Percentiles rank a stretch among this genome's conserved stretches.
Evolutionary conservation across 2,888 invertebrate species (phyloP).

Genomic region (Ctena decussata): DNA sequence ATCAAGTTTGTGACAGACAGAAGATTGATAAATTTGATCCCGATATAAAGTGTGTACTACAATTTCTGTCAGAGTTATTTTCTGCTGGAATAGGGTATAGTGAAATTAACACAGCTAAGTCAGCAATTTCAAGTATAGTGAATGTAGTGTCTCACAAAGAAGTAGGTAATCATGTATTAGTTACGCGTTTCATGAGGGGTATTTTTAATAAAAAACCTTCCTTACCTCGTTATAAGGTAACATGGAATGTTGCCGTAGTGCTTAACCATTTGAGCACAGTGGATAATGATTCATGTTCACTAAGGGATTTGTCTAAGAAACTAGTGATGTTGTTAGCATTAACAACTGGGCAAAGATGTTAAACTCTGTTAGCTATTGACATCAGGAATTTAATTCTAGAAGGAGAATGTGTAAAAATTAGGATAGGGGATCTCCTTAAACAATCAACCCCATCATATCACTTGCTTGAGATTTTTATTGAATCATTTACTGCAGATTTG

Average conservation of each 20-base stretch:
- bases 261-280: not conserved
- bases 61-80: no score
- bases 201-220: not conserved
- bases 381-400: not conserved
- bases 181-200: not conserved
- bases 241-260: not conserved
- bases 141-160: no score
- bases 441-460: not conserved
- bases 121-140: no score
- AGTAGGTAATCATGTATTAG: no score
- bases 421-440: conserved; percentile 11
- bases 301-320: not conserved
- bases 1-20: no score
- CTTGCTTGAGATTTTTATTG: not conserved
- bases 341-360: conserved; percentile 19
- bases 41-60: no score
- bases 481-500: not conserved
- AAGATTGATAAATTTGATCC: no score
- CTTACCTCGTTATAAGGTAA: not conserved
- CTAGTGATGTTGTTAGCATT: conserved; percentile 12
- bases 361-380: not conserved
- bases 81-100: no score
- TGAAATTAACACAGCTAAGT: no score
- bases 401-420: conserved; percentile 5
- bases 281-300: not conserved